Evolutionary conservation across 2,888 invertebrate species (phyloP).

Genomic region (Scaeva pyrastri): DNA sequence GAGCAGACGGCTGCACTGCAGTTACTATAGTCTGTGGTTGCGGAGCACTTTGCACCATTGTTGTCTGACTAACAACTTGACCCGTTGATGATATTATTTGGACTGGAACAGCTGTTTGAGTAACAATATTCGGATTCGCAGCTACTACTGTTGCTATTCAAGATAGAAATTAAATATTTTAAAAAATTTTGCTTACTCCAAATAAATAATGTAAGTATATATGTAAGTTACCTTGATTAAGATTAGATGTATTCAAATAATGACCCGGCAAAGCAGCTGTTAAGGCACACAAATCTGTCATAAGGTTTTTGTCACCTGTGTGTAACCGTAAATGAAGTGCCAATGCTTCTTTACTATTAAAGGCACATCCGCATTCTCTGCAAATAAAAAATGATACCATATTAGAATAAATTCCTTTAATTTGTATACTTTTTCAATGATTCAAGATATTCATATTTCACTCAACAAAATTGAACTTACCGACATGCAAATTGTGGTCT

Average conservation of each 20-base stretch:
- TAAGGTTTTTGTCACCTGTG: conserved; percentile 91
- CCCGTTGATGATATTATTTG: conserved; percentile 84
- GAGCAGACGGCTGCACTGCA: conserved; percentile 81
- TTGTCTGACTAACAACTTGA: conserved; percentile 84
- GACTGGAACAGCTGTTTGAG: conserved; percentile 83
- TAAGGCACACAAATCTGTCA: conserved; percentile 91
- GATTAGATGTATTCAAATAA: conserved; percentile 84
- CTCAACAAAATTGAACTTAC: conserved; percentile 77
- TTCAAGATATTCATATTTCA: too few species aligned
- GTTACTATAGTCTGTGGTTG: conserved; percentile 82
- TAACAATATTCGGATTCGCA: conserved; percentile 83
- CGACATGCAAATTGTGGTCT: conserved; percentile 84
- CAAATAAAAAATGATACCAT: conserved; percentile 7
- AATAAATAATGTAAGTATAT: not conserved
- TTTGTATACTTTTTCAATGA: too few species aligned
- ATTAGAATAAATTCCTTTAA: not conserved
- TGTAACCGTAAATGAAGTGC: conserved; percentile 92
- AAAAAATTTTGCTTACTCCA: too few species aligned
- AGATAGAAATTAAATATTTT: not conserved
- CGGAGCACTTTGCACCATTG: conserved; percentile 83
- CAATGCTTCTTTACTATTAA: conserved; percentile 89
- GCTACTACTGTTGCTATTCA: conserved; percentile 81
- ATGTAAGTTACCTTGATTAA: conserved; percentile 80
- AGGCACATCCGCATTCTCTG: conserved; percentile 87
- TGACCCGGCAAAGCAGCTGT: conserved; percentile 91